Base-by-base conservation (phyloP, 1,140 invertebrate species). In the Cydia amplana region DNA sequence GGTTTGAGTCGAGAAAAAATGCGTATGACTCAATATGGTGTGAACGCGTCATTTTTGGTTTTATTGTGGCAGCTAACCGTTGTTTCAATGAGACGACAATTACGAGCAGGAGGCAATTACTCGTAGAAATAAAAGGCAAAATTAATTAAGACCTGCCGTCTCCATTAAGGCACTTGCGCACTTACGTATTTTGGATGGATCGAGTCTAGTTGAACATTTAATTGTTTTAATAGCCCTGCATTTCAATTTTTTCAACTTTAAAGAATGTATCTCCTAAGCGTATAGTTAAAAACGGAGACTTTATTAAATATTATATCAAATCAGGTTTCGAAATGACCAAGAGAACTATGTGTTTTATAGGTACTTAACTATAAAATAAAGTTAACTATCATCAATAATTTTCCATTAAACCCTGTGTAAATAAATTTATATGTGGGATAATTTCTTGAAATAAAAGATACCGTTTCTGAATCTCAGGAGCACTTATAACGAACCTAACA, bases 1-100 rank as follows among this genome's bases (percentile, higher is more conserved):
- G 79, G 82, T 79, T 77, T 75, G 70, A 78, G 79, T 81, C 79
- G 81, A 76, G 80, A 83, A 83, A 83, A 83, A 79, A 82, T 81
- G 75, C 78, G 70, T 81, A 85, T 84, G 79, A 83, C 85, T 84
- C 79, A 85, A 79, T 78, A 72, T 78, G 80, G 78, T 85, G 87
- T 87, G 82, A 88, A 84, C 79, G 75, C 72, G 43, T 20, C 20
- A 67, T 77, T 74, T 77, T 60, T 60, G 55, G 55, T 60, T 60
- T 60, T 60, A 60, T 60, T 70, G 65, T 32, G n/a, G 32, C 28
- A 70, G 32, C 32, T 36, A 40, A 70, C 28, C 32, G 28, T 70
- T 70, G 65, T 70, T 36, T 40, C 65, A 70, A 70, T 28, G 32
- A 70, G 65, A 70, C 32, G 28, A 70, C 14, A 60, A 60, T 60